These are phyloP conservation scores for Macropis europaea DNA, from an alignment of 2,888 invertebrate species.

Conservation along the genomic window DNA sequence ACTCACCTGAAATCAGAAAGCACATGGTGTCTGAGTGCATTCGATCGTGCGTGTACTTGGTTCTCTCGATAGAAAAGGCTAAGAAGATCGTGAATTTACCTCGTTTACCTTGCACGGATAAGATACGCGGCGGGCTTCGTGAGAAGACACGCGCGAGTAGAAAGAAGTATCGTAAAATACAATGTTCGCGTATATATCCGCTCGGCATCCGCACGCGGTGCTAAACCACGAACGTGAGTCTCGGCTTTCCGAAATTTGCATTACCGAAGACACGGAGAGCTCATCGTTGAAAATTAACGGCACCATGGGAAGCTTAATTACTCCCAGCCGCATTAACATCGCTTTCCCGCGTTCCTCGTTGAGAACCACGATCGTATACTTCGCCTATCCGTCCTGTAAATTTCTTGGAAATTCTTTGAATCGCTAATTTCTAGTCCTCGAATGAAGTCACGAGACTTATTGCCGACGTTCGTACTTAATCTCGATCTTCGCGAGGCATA, in stretches of 20 bases:
- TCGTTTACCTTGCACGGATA: constrained; percentile 62
- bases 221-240: constrained; percentile 15
- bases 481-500: not conserved
- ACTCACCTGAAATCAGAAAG: constrained; percentile 59
- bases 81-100: constrained; percentile 60
- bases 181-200: constrained; percentile 40
- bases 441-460: not conserved
- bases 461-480: not conserved
- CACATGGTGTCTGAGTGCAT: constrained; percentile 31
- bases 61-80: constrained; percentile 45
- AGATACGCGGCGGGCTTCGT: constrained; percentile 55
- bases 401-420: constrained; percentile 1
- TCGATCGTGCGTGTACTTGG: constrained; percentile 31
- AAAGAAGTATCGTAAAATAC: constrained; percentile 48
- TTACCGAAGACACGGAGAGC: constrained; percentile 12
- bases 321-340: constrained; percentile 10
- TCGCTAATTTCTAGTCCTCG: constrained; percentile 2
- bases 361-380: constrained; percentile 7
- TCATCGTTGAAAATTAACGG: constrained; percentile 30
- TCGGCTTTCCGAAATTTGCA: constrained; percentile 49
- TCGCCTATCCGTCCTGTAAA: constrained; percentile 35
- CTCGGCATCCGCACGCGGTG: not conserved
- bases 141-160: constrained; percentile 50
- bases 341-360: not conserved
- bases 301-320: constrained; percentile 32